Evolutionary conservation across 2,888 invertebrate genomes (phyloP).

Genomic region (Phortica okadai): DNA sequence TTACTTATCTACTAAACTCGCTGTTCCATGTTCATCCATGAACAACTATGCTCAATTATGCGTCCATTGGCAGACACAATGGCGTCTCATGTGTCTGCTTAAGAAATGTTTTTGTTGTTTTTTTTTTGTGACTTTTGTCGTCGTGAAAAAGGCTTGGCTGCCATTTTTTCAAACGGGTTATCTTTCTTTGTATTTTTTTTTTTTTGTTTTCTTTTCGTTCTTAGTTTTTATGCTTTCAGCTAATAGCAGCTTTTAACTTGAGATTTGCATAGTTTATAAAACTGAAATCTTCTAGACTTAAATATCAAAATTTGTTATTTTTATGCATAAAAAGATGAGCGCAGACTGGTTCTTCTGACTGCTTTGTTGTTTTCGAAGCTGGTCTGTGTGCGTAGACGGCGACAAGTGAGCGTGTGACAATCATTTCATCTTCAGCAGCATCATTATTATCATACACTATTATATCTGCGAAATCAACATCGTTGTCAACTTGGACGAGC

Average conservation of each 20-base stretch:
- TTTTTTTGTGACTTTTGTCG: not conserved
- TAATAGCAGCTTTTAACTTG: not conserved
- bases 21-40: too few species aligned
- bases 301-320: not conserved
- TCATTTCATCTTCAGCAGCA: not conserved
- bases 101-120: not conserved
- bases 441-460: not conserved
- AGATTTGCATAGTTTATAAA: conserved; percentile 4
- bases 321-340: not conserved
- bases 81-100: not conserved
- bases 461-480: not conserved
- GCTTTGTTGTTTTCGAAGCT: not conserved
- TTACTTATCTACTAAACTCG: too few species aligned
- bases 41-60: too few species aligned
- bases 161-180: not conserved
- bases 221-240: not conserved
- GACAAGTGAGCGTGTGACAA: conserved; percentile 18
- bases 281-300: not conserved
- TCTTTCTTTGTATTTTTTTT: not conserved
- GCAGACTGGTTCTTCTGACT: not conserved
- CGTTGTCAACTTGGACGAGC: not conserved
- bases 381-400: not conserved
- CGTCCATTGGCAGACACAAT: not conserved
- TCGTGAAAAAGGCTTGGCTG: not conserved
- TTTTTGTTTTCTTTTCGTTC: not conserved